Percentiles rank a stretch among this genome's conserved stretches.
Evolutionary conservation across 2,888 invertebrate genomes (phyloP).

Genomic region (Sinotaia quadrata): DNA sequence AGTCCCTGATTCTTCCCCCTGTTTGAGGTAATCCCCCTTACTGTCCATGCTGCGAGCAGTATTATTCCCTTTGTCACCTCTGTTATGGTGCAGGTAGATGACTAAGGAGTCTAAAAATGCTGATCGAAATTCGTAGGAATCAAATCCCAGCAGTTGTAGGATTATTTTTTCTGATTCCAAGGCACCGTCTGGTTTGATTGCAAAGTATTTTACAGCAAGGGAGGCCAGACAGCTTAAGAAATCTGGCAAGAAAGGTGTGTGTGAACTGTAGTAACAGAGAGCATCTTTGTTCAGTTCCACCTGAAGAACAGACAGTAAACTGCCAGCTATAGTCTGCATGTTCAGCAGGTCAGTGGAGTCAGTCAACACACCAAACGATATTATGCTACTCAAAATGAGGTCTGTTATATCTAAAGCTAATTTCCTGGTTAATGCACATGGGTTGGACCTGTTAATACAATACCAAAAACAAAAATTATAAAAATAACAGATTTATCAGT

Average conservation of each 20-base stretch:
- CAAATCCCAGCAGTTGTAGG: constrained; percentile 25
- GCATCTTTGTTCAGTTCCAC: no score
- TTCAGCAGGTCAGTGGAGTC: background rate
- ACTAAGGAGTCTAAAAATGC: constrained; percentile 30
- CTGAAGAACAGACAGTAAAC: constrained; percentile 2
- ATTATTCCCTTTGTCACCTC: background rate
- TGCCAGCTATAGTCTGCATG: background rate
- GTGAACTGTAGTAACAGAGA: constrained; percentile 30
- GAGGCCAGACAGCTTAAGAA: constrained; percentile 40
- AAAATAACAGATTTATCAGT: no score
- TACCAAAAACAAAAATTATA: no score
- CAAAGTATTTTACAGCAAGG: constrained; percentile 23
- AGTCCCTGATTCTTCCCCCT: background rate
- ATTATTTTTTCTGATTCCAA: background rate
- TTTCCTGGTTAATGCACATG: constrained; percentile 50
- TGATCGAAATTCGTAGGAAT: constrained; percentile 39
- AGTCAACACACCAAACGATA: background rate
- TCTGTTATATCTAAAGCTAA: constrained; percentile 45
- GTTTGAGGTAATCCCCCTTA: no score
- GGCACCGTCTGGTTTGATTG: background rate
- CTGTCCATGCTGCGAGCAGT: background rate
- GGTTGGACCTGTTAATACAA: constrained; percentile 45
- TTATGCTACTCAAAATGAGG: constrained; percentile 20
- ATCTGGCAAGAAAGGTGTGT: constrained; percentile 45
- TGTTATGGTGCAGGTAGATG: no score